Conservation (phyloP, 2,113 vertebrate species). For the Vanacampus margaritifer region DNA sequence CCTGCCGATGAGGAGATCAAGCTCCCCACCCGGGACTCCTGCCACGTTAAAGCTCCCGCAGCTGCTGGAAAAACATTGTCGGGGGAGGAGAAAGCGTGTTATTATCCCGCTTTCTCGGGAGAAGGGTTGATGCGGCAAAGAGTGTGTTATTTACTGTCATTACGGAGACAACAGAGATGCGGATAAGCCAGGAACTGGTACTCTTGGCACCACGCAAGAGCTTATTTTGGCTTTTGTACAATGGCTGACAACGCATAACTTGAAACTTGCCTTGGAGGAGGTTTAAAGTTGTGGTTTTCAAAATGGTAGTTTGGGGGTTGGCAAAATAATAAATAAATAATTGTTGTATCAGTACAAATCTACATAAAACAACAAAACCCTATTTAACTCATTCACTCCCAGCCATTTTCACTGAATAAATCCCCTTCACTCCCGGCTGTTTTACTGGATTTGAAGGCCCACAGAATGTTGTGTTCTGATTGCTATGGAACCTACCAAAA, state of each 20-base stretch:
- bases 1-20: constrained; percentile 46
- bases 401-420: too few species aligned
- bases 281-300: not conserved
- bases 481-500: too few species aligned
- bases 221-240: constrained; percentile 26
- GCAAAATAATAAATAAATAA: too few species aligned
- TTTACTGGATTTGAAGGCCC: too few species aligned
- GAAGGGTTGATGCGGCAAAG: constrained; percentile 14
- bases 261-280: constrained; percentile 9
- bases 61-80: constrained; percentile 13
- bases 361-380: too few species aligned
- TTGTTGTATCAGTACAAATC: too few species aligned
- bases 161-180: constrained; percentile 9
- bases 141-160: constrained; percentile 24
- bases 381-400: too few species aligned
- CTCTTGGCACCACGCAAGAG: constrained; percentile 21
- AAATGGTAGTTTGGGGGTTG: not conserved
- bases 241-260: constrained; percentile 29
- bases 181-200: constrained; percentile 25
- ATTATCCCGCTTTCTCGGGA: constrained; percentile 37
- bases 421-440: too few species aligned
- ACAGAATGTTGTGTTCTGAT: too few species aligned
- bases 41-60: constrained; percentile 17
- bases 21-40: constrained; percentile 22
- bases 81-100: constrained; percentile 3